Evolutionary conservation across 1,140 invertebrate species (phyloP).

Genomic region (Temnothorax longispinosus): DNA sequence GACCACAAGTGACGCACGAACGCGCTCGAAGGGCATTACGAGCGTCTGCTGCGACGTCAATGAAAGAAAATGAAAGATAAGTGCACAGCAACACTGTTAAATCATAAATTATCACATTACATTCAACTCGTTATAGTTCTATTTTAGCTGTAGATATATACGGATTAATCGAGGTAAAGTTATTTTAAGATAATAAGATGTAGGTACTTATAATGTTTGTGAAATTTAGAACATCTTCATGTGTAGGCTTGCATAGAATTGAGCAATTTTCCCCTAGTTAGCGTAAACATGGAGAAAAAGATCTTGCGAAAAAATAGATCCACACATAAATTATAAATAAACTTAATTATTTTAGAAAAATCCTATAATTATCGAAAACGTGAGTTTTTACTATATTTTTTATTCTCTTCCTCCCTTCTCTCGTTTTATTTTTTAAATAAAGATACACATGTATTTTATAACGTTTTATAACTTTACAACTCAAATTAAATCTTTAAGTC

Average conservation of each 20-base stretch:
- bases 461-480: too few relatives aligned
- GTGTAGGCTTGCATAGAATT: background rate
- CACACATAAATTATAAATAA: background rate
- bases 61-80: background rate
- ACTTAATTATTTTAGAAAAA: background rate
- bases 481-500: background rate
- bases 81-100: background rate
- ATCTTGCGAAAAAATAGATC: background rate
- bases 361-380: too few relatives aligned
- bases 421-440: too few relatives aligned
- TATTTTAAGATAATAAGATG: background rate
- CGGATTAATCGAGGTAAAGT: background rate
- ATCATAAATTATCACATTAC: background rate
- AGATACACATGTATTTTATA: too few relatives aligned
- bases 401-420: too few relatives aligned
- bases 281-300: background rate
- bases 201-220: background rate
- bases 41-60: slow-evolving; percentile 4
- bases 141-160: background rate
- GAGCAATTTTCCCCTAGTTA: background rate
- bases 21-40: background rate
- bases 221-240: background rate
- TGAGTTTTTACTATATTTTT: too few relatives aligned
- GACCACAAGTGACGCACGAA: slow-evolving; percentile 14
- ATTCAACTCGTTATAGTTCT: background rate